These are phyloP conservation scores for Argyresthia albistria DNA, from an alignment of 2,888 invertebrate genomes.

Conservation along the genomic window DNA sequence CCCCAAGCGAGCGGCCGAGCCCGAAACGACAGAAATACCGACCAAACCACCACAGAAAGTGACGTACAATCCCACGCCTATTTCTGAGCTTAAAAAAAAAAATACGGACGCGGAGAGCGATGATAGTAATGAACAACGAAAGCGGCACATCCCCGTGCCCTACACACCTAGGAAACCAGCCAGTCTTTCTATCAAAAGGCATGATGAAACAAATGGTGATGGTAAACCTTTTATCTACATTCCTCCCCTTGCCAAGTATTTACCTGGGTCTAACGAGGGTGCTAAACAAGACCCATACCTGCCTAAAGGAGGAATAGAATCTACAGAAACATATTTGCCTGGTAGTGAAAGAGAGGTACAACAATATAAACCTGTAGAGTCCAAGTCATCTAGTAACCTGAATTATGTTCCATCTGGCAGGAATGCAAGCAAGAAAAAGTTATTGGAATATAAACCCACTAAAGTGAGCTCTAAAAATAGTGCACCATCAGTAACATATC, in stretches of 20 bases:
- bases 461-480: slow-evolving; percentile 40
- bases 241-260: slow-evolving; percentile 49
- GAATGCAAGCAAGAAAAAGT: slow-evolving; percentile 33
- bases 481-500: slow-evolving; percentile 41
- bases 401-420: slow-evolving; percentile 63
- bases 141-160: slow-evolving; percentile 63
- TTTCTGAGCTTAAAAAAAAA: slow-evolving; percentile 70
- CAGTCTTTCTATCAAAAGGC: slow-evolving; percentile 41
- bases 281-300: slow-evolving; percentile 47
- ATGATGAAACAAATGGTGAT: slow-evolving; percentile 42
- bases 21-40: slow-evolving; percentile 16
- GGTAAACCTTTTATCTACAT: slow-evolving; percentile 53
- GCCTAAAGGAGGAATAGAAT: slow-evolving; percentile 46
- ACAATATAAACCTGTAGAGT: slow-evolving; percentile 46
- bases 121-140: slow-evolving; percentile 40
- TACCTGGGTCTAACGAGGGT: slow-evolving; percentile 46
- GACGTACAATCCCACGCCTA: slow-evolving; percentile 77
- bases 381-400: slow-evolving; percentile 27
- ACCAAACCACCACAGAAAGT: slow-evolving; percentile 48
- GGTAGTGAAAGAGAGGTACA: slow-evolving; percentile 45
- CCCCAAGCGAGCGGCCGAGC: background rate
- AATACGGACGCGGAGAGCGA: slow-evolving; percentile 33
- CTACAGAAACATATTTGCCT: slow-evolving; percentile 51
- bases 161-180: slow-evolving; percentile 64
- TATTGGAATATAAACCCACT: slow-evolving; percentile 57